These are phyloP conservation scores for Hycleus cichorii DNA, from an alignment of 1,140 invertebrate species.

Conservation along the genomic window DNA sequence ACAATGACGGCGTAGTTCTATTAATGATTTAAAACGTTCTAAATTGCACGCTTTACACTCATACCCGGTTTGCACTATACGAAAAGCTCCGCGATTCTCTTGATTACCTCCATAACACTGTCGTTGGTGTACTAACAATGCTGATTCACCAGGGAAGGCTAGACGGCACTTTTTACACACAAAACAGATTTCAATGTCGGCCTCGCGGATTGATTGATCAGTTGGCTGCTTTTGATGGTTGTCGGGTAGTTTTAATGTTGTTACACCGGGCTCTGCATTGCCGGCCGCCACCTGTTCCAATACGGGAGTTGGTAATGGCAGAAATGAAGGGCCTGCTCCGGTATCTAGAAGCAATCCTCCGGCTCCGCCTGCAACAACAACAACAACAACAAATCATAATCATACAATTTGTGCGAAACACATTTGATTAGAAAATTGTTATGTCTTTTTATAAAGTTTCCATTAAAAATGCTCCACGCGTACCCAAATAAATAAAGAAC, in stretches of 20 bases:
- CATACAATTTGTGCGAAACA: constrained; percentile 17
- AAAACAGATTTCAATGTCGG: constrained; percentile 71
- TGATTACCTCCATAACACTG: constrained; percentile 59
- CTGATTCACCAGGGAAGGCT: constrained; percentile 68
- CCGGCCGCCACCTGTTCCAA: constrained; percentile 60
- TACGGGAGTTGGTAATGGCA: constrained; percentile 55
- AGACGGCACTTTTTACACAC: constrained; percentile 81
- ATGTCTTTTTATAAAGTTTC: constrained; percentile 24
- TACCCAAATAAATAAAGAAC: constrained; percentile 33
- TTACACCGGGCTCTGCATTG: constrained; percentile 56
- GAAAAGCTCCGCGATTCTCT: constrained; percentile 54
- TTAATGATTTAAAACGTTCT: constrained; percentile 50
- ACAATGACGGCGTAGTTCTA: constrained; percentile 61
- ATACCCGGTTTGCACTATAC: constrained; percentile 59
- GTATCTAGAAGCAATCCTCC: constrained; percentile 44
- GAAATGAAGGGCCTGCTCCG: constrained; percentile 51
- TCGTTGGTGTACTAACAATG: constrained; percentile 64
- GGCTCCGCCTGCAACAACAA: constrained; percentile 40
- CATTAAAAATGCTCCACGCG: constrained; percentile 35
- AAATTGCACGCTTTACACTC: constrained; percentile 63
- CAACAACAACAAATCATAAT: background rate
- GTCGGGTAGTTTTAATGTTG: constrained; percentile 55
- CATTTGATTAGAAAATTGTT: constrained; percentile 25
- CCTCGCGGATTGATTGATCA: constrained; percentile 45
- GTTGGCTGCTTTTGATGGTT: constrained; percentile 30